phyloP scores from a whole-genome alignment of 2,113 vertebrate genomes.

The Calcarius ornatus region DNA sequence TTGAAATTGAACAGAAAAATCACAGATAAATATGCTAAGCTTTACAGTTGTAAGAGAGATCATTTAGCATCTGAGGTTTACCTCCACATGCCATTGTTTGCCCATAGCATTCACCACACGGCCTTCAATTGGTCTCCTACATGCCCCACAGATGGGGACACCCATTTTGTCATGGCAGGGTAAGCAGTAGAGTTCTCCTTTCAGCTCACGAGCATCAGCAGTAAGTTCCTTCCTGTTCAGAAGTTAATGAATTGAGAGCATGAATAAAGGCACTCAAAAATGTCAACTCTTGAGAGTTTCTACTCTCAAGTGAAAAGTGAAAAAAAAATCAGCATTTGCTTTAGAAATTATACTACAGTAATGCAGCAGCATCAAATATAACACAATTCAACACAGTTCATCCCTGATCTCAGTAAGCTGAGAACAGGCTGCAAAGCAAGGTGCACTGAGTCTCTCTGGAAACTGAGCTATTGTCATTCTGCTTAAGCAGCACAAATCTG shows the following conservation, averaged over 20 bases:
- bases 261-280: neutral
- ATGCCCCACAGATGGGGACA: slow-evolving; percentile 95
- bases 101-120: slow-evolving; percentile 98
- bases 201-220: slow-evolving; percentile 92
- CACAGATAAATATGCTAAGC: neutral
- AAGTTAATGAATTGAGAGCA: neutral
- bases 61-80: slow-evolving; percentile 44
- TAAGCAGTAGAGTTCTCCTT: slow-evolving; percentile 94
- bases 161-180: slow-evolving; percentile 99
- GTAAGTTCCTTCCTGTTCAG: slow-evolving; percentile 91
- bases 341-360: neutral
- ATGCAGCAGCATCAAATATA: neutral
- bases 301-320: neutral
- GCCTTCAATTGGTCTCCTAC: slow-evolving; percentile 93
- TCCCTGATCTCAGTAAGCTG: neutral
- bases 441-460: neutral
- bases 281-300: neutral
- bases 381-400: neutral
- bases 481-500: neutral
- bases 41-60: neutral
- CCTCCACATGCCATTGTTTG: slow-evolving; percentile 99
- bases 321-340: neutral
- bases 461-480: neutral
- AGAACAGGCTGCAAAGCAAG: neutral
- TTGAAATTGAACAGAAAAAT: neutral